Evolutionary conservation across 2,113 vertebrate genomes (phyloP), one percentile per base, ranked within the genome.

Genomic region (Delphinapterus leucas): DNA sequence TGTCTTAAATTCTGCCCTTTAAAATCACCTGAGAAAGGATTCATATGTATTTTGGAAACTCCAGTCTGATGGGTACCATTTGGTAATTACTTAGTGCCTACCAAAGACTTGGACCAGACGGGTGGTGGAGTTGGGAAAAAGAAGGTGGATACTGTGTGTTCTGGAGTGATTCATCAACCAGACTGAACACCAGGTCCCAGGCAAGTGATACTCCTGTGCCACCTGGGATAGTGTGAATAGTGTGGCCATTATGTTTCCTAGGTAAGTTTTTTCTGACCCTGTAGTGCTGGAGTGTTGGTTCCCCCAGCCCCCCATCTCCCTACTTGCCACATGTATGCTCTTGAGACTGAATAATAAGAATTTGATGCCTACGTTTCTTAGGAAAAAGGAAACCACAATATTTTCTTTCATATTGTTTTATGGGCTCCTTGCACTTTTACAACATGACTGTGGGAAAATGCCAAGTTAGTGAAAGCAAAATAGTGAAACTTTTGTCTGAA

Each of bases 391-490:
- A 98, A 92, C 90, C 67, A 49, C 89, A 90, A 2, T 97, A 95
- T 96, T 97, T 97, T 96, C 65, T 93, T 96, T 97, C 44, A 73
- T 93, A 96, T 83, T 96, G 96, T 97, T 97, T 96, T 81, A 73
- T 73, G 76, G 90, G 90, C 93, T 96, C 95, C 92, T 96, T 97
- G 87, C 55, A 88, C 90, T 97, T 98, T 93, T 79, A 82, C 25
- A 92, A 26, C 13, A 53, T 53, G 92, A 86, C 90, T 91, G 94
- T 95, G 96, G 97, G 90, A 96, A 96, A 97, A 84, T 63, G 65
- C 90, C 63, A 85, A 89, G 63, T 70, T 82, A 23, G 44, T 18
- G 65, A 93, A 76, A 94, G 79, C 82, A 88, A 87, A 92, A 67
- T 55, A 85, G 47, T 81, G 28, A 85, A 85, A 96, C 87, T 95